Conservation (phyloP, 2,888 invertebrate genomes). For the Ashinkailepas kermadecensis region DNA sequence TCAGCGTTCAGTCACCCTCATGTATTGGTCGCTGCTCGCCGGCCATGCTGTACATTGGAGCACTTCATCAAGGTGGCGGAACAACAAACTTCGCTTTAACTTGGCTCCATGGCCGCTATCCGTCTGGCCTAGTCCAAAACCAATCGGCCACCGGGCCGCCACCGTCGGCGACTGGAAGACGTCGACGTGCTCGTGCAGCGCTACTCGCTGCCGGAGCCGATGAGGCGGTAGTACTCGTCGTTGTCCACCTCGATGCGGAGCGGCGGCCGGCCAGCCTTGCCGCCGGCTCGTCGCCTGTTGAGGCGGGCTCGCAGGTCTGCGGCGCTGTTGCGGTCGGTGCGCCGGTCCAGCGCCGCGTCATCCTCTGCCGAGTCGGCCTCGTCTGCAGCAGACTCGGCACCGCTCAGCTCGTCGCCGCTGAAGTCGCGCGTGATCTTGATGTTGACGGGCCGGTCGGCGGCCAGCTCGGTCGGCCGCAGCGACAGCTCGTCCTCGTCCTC, state of each 20-base stretch:
- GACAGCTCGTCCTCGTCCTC: slow-evolving; percentile 8
- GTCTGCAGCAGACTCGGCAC: neutral
- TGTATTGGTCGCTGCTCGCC: too few species aligned
- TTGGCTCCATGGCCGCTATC: too few species aligned
- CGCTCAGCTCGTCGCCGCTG: slow-evolving; percentile 17
- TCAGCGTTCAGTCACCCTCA: too few species aligned
- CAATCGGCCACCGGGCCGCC: neutral
- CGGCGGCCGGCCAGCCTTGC: slow-evolving; percentile 33
- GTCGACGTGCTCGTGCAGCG: neutral
- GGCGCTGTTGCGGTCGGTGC: slow-evolving; percentile 12
- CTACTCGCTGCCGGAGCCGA: slow-evolving; percentile 31
- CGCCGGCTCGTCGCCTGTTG: slow-evolving; percentile 24
- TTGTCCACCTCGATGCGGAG: slow-evolving; percentile 37
- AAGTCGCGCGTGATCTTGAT: slow-evolving; percentile 23
- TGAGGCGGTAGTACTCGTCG: slow-evolving; percentile 36
- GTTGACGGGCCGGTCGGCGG: neutral
- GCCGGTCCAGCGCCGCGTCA: slow-evolving; percentile 23
- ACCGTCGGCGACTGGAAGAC: neutral
- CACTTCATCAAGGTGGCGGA: too few species aligned
- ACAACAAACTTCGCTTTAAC: too few species aligned
- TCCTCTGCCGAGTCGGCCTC: slow-evolving; percentile 9
- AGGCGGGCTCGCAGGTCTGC: slow-evolving; percentile 26
- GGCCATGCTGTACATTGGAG: too few species aligned
- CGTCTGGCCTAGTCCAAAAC: too few species aligned
- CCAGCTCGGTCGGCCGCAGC: too few species aligned